Evolutionary conservation across 2,797 vertebrate genomes (phyloP), one percentile per base, ranked within the genome.

Genomic region (Anomalospiza imberbis): DNA sequence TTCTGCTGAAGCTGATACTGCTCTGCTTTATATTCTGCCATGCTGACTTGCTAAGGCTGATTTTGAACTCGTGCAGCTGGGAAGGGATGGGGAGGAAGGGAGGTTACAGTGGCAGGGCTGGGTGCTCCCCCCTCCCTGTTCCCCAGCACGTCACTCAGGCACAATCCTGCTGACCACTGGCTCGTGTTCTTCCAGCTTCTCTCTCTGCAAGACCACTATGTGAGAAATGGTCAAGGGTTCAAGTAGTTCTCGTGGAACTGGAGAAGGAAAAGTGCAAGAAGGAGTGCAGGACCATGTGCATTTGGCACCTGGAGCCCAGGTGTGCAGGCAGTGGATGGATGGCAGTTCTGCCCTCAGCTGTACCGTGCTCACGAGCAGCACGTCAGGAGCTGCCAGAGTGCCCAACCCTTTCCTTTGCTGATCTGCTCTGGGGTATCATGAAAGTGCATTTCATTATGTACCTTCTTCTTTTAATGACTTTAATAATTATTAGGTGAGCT

Each of bases 1-100:
- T 87, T 74, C 15, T 67, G 15, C 55, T 67, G 78, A 71, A 53
- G 8, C 44, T 75, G 62, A 10, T 34, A 8, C 15, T 17, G 12
- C 18, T 89, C 38, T 75, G 16, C 32, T 53, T 74, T 70, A 2
- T 57, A 13, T 83, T 77, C 8, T 38, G 5, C 51, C 28, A 29
- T 0, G 0, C 0, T 53, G 60, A 31, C 19, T 12, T 77, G 17
- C 48, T 72, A 5, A 58, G 65, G 71, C 34, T 81, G 68, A 25
- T 51, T 51, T 20, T 16, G 50, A 60, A 2, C 54, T 90, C 1
- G 0, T 0, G 0, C 29, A 34, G 44, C 2, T 2, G 2, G 51
- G 19, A 68, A 22, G 32, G 40, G 12, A 9, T n/a, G 28, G 53
- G 63, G 16, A 45, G 32, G 24, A 82, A 60, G 5, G 3, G 12